Base-by-base conservation (phyloP, 2,797 vertebrate genomes). In the Corythornis leucogaster region DNA sequence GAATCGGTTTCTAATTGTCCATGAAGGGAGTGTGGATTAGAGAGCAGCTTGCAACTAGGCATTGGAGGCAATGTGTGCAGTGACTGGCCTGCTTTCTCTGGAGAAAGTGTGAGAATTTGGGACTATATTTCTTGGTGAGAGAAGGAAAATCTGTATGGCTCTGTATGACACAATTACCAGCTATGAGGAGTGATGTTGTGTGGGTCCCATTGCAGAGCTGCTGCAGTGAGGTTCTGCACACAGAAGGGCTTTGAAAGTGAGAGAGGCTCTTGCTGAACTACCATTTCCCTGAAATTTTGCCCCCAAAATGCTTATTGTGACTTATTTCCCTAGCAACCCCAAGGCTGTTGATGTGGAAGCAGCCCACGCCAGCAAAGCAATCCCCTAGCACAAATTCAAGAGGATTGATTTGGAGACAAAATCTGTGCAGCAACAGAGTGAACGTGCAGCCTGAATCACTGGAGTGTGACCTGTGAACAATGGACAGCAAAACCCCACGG, bases 1-100 rank as follows among this genome's bases (percentile, higher is more conserved):
- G 93, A 94, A 93, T 92, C 35, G 0, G 82, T 91, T 96, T 94
- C 94, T 94, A 97, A 90, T 95, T 92, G 85, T 91, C 94, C 57
- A 24, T 93, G 93, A 97, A 97, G 91, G 80, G 71, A 91, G 70
- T 13, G 2, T 40, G 50, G 69, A 90, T 90, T 63, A 83, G 59
- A 61, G 51, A 91, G 84, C 19, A 59, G 81, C 59, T n/a, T 87
- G 68, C 43, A 82, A 28, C 19, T 59, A 8, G 71, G 66, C 59
- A 63, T 55, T 43, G n/a, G 45, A 64, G 35, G 33, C 42, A 43
- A 15, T 6, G 30, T 58, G 43, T 55, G 45, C 55, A n/a, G 63
- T 1, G 13, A 71, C 19, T 26, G 57, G 51, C 54, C 40, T 18
- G 28, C 7, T 35, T 83, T 82, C 22, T 85, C 21, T 69, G 48